Evolutionary conservation across 2,888 invertebrate species (phyloP).

Genomic region (Lasioglossum marginatum): DNA sequence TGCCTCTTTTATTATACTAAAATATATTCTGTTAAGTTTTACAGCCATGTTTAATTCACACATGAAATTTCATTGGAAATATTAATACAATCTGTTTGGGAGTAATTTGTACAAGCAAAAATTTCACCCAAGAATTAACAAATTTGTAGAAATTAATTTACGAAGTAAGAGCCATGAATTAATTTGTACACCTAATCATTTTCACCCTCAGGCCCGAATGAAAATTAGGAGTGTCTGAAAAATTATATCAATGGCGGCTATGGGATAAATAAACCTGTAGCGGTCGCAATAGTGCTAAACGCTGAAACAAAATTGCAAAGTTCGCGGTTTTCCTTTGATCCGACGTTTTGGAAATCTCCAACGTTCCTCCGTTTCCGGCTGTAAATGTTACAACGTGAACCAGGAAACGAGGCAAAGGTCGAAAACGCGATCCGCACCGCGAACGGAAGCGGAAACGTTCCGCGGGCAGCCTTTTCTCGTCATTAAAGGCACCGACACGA

Average conservation of each 20-base stretch:
- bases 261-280: background rate
- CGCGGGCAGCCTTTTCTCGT: conserved; percentile 14
- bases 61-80: background rate
- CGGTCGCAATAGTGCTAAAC: background rate
- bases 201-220: no score
- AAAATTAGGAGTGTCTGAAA: background rate
- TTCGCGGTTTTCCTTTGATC: background rate
- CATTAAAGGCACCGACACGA: background rate
- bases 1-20: background rate
- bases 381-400: background rate
- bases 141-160: background rate
- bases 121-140: background rate
- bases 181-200: background rate
- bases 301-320: background rate
- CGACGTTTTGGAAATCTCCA: background rate
- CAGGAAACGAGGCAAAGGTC: background rate
- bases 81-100: no score
- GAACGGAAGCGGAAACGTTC: background rate
- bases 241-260: background rate
- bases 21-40: background rate
- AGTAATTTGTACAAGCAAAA: background rate
- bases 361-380: background rate
- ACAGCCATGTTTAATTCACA: background rate
- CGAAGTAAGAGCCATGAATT: background rate
- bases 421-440: background rate